Conservation (phyloP, 2,888 invertebrate species). For the Caenorhabditis angaria region DNA sequence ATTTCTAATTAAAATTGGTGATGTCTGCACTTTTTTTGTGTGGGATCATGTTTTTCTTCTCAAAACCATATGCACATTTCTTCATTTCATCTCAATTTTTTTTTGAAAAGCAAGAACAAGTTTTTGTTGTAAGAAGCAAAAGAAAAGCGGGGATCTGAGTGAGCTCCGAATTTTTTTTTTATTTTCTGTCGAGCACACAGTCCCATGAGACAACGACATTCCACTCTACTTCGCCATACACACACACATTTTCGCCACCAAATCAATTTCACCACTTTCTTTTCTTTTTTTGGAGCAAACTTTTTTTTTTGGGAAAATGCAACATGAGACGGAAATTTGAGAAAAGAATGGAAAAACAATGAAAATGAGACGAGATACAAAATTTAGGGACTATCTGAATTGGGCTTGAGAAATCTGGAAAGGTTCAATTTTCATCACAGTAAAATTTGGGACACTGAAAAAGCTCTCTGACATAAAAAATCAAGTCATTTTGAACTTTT, state of each 20-base stretch:
- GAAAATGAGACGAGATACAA: too few species aligned
- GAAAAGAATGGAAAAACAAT: too few species aligned
- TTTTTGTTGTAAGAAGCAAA: neutral
- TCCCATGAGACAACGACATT: conserved; percentile 1
- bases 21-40: neutral
- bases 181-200: conserved; percentile 4
- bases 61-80: neutral
- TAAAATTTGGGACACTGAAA: too few species aligned
- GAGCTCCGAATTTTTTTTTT: conserved; percentile 1
- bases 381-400: too few species aligned
- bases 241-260: conserved; percentile 2
- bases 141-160: neutral
- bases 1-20: too few species aligned
- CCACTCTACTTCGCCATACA: too few species aligned
- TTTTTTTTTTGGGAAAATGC: neutral
- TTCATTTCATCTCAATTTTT: neutral
- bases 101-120: neutral
- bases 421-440: too few species aligned
- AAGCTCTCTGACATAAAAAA: too few species aligned
- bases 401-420: too few species aligned
- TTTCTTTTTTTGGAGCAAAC: neutral
- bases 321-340: too few species aligned
- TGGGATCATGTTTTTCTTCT: neutral
- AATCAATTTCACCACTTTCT: neutral
- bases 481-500: too few species aligned